A percentile compares a stretch with the other conserved stretches of the same genome.
phyloP scores from a whole-genome alignment of 1,140 invertebrate genomes.

The Druon quercuslanigerum region DNA sequence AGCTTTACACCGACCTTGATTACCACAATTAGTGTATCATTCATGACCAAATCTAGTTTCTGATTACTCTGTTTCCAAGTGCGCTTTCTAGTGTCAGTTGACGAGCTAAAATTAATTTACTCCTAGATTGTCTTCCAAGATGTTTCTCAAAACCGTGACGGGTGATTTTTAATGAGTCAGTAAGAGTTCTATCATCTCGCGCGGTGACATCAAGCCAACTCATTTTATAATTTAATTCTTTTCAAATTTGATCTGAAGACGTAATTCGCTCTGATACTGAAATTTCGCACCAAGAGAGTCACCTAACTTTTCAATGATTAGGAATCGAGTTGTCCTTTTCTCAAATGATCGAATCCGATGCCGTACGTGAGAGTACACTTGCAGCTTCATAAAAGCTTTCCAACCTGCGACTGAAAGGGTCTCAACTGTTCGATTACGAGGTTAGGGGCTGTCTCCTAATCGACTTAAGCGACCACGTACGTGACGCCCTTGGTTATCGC shows the following conservation, averaged over 20 bases:
- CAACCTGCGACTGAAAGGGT: background rate
- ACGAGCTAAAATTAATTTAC: too few species aligned
- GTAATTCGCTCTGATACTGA: too few species aligned
- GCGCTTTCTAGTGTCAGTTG: background rate
- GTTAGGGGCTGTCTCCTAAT: constrained; percentile 18
- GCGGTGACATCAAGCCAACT: too few species aligned
- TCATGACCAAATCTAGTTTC: constrained; percentile 17
- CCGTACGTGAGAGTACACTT: background rate
- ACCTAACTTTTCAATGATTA: too few species aligned
- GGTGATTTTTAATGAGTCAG: too few species aligned
- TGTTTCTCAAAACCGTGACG: too few species aligned
- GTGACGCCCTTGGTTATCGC: constrained; percentile 27
- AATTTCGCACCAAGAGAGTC: too few species aligned
- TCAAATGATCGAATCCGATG: background rate
- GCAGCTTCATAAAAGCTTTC: background rate
- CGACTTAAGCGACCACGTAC: constrained; percentile 24
- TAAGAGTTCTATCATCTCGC: too few species aligned
- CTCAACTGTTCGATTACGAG: constrained; percentile 27
- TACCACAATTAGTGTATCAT: constrained; percentile 26
- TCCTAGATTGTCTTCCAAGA: too few species aligned
- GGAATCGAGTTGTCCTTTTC: too few species aligned
- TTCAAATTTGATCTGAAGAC: too few species aligned
- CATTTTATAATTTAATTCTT: too few species aligned
- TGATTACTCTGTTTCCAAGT: constrained; percentile 13
- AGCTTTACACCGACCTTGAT: constrained; percentile 20